Percentiles rank a stretch among this genome's conserved stretches.
phyloP scores from a whole-genome alignment of 92 coral and sea anemone genomes.

The Virgularia gustaviana region DNA sequence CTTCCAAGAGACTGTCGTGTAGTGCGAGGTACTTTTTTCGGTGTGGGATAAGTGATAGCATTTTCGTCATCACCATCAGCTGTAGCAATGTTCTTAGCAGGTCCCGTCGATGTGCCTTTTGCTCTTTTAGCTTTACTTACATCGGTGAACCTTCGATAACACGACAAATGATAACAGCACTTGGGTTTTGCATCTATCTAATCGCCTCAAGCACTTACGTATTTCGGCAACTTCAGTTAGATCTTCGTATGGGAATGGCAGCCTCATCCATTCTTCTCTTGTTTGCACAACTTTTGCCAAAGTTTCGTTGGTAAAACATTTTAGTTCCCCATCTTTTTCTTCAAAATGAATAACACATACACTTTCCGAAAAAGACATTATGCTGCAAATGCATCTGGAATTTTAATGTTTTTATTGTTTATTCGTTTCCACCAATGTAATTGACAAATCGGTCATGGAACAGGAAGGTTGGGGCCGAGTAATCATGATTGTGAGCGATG shows the following conservation, averaged over 20 bases:
- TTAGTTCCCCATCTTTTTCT: background rate
- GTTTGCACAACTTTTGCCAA: background rate
- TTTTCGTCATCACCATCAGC: no score
- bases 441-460: background rate
- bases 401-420: background rate
- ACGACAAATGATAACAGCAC: no score
- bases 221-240: background rate
- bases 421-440: background rate
- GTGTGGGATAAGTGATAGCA: no score
- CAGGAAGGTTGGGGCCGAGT: background rate
- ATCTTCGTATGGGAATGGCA: background rate
- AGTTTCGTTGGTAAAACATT: background rate
- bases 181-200: no score
- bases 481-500: background rate
- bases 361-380: background rate
- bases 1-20: constrained; percentile 9
- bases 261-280: background rate
- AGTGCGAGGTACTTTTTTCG: background rate
- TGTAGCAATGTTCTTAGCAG: no score
- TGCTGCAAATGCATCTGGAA: background rate
- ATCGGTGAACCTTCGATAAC: no score
- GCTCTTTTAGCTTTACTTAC: constrained; percentile 5
- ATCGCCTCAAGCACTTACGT: no score
- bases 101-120: background rate
- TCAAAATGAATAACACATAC: constrained; percentile 7